Evolutionary conservation across 1,140 invertebrate species (phyloP).

Genomic region (Homalodisca vitripennis): DNA sequence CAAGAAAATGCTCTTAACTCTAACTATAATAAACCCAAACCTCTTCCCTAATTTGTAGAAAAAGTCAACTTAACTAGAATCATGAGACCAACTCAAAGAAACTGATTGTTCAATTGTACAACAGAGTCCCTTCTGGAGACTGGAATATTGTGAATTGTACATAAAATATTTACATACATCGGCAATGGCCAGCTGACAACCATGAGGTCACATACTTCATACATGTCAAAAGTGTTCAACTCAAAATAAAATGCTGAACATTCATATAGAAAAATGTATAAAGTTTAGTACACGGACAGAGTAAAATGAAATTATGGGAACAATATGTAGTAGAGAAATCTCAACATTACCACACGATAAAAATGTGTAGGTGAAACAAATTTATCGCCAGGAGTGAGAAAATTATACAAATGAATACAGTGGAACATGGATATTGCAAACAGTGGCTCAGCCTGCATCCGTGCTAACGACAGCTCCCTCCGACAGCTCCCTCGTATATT

Average conservation of each 20-base stretch:
- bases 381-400: no score
- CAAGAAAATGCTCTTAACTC: slow-evolving; percentile 19
- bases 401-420: no score
- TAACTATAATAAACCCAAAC: slow-evolving; percentile 11
- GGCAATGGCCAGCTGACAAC: not conserved
- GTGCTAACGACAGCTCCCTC: no score
- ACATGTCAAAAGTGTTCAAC: not conserved
- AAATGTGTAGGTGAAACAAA: no score
- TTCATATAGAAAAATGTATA: not conserved
- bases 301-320: no score
- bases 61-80: slow-evolving; percentile 19
- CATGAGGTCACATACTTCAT: not conserved
- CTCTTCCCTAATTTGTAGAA: slow-evolving; percentile 5
- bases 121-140: not conserved
- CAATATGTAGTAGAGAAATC: no score
- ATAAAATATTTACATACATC: not conserved
- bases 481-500: no score
- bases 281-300: no score
- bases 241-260: not conserved
- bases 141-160: not conserved
- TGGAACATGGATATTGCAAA: no score
- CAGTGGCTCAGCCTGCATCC: no score
- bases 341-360: no score
- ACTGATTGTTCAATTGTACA: not conserved
- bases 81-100: slow-evolving; percentile 9